These are phyloP conservation scores for Squalus acanthias DNA, from an alignment of 2,797 vertebrate species.

Conservation along the genomic window DNA sequence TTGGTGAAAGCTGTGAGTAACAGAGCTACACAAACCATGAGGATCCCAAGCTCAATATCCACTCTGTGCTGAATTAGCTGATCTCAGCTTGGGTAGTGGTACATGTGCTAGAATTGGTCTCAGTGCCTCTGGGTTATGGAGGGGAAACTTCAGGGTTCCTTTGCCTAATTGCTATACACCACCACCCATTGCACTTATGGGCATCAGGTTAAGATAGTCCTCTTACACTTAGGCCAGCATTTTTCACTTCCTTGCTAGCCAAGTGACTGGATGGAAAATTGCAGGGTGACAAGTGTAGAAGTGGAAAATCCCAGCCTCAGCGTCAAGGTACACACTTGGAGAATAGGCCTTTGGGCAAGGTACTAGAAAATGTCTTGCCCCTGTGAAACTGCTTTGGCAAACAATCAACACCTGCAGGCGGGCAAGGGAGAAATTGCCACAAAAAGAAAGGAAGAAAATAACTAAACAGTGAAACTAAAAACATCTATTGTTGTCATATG, in stretches of 20 bases:
- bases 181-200: background rate
- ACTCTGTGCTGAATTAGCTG: background rate
- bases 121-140: no score
- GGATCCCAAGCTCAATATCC: background rate
- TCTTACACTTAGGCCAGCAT: background rate
- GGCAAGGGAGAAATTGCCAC: no score
- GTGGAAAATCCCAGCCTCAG: no score
- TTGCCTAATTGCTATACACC: background rate
- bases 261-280: background rate
- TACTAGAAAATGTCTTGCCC: no score
- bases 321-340: no score
- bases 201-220: background rate
- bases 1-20: background rate
- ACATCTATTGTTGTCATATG: no score
- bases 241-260: background rate
- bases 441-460: no score
- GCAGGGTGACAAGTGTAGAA: no score
- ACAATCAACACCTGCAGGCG: no score
- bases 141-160: background rate
- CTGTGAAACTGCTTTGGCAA: no score
- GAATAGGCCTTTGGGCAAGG: no score
- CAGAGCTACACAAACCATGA: background rate
- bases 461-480: no score
- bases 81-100: background rate
- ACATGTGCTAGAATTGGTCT: background rate